Evolutionary conservation across 2,797 vertebrate species (phyloP).

Genomic region (Garrulus glandarius): DNA sequence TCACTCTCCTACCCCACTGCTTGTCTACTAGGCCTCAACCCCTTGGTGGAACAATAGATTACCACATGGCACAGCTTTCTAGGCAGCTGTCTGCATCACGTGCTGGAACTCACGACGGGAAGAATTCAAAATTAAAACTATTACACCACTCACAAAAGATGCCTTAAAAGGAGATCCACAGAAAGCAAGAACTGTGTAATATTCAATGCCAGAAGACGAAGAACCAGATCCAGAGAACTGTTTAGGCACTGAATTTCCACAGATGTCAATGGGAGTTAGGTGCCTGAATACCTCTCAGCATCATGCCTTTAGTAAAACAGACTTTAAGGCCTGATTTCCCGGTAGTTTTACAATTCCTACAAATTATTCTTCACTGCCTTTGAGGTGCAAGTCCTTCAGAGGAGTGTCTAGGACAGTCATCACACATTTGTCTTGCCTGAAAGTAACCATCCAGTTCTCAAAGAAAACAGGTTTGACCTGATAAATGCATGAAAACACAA

Average conservation of each 20-base stretch:
- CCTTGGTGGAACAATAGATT: not conserved
- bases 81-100: not conserved
- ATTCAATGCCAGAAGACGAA: not conserved
- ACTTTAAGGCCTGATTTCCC: not conserved
- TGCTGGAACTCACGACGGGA: not conserved
- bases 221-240: not conserved
- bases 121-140: constrained; percentile 10
- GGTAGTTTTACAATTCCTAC: not conserved
- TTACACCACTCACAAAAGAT: not conserved
- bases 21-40: not conserved
- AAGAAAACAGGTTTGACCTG: not conserved
- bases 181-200: not conserved
- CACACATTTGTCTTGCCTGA: not conserved
- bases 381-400: not conserved
- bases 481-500: not conserved
- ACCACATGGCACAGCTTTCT: not conserved
- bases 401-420: not conserved
- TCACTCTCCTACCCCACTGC: not conserved
- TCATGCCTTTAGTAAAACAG: not conserved
- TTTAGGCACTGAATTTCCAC: not conserved
- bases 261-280: not conserved
- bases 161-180: constrained; percentile 39
- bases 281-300: not conserved
- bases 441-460: not conserved
- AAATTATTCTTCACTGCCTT: not conserved